These are phyloP conservation scores for Salvelinus fontinalis DNA, from an alignment of 2,113 vertebrate species.

Conservation along the genomic window DNA sequence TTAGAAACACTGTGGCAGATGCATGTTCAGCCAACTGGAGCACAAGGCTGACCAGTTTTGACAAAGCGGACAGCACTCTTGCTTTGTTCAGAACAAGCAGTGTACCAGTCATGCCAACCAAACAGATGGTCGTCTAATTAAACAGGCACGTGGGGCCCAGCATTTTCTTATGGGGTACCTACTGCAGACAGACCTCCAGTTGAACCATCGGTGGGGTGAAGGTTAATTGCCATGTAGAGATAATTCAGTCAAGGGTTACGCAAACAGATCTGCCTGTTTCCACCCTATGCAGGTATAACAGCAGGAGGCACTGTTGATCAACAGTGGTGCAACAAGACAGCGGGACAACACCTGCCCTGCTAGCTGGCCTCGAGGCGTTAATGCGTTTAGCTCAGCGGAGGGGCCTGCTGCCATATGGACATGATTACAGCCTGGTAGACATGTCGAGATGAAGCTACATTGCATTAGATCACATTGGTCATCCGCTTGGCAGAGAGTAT, in stretches of 20 bases:
- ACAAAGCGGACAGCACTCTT: neutral
- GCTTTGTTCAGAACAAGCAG: neutral
- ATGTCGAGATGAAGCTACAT: neutral
- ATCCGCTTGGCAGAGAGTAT: neutral
- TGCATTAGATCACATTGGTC: neutral
- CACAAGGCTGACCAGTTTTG: neutral
- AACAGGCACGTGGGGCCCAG: neutral
- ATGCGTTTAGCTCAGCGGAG: slow-evolving; percentile 6
- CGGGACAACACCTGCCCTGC: neutral
- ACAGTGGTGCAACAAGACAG: neutral
- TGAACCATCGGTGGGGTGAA: neutral
- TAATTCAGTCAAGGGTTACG: no score
- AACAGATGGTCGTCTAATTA: slow-evolving; percentile 15
- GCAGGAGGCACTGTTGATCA: no score
- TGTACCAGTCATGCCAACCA: neutral
- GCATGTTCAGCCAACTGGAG: slow-evolving; percentile 1
- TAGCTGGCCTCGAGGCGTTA: neutral
- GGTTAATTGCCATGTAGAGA: neutral
- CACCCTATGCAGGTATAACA: no score
- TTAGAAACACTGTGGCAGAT: neutral
- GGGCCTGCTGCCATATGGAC: slow-evolving; percentile 1
- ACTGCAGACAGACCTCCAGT: neutral
- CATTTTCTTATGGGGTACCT: neutral
- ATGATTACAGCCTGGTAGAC: neutral
- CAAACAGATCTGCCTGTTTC: no score